Conservation (phyloP, 1,140 invertebrate genomes). For the Neotoxoptera formosana region DNA sequence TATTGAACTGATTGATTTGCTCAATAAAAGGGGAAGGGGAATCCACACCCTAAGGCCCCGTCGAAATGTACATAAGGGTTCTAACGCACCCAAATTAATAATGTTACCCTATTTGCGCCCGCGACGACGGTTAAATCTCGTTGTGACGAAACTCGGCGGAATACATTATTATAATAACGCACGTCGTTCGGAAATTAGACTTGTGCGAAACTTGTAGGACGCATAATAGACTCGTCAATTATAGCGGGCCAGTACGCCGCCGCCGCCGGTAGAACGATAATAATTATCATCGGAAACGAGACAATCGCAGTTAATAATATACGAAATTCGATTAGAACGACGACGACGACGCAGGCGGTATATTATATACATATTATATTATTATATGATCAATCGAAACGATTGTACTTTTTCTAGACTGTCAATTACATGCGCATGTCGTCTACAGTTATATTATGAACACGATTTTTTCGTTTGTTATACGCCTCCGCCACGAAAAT, state of each 20-base stretch:
- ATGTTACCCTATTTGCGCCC: background rate
- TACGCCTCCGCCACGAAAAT: background rate
- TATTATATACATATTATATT: too few relatives aligned
- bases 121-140: background rate
- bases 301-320: background rate
- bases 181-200: background rate
- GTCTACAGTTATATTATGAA: background rate
- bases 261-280: background rate
- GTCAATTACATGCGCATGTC: constrained; percentile 19
- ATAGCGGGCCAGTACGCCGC: background rate
- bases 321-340: constrained; percentile 11
- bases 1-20: background rate
- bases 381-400: background rate
- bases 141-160: background rate
- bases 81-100: background rate
- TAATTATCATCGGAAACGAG: constrained; percentile 4
- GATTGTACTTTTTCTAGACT: background rate
- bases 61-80: background rate
- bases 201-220: background rate
- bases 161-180: background rate
- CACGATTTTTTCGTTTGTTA: background rate
- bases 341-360: too few relatives aligned
- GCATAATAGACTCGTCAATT: background rate
- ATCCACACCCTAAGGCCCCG: background rate
- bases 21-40: background rate